Evolutionary conservation across 1,140 invertebrate species (phyloP), one percentile per base, ranked within the genome.

Genomic region (Whitmania pigra): DNA sequence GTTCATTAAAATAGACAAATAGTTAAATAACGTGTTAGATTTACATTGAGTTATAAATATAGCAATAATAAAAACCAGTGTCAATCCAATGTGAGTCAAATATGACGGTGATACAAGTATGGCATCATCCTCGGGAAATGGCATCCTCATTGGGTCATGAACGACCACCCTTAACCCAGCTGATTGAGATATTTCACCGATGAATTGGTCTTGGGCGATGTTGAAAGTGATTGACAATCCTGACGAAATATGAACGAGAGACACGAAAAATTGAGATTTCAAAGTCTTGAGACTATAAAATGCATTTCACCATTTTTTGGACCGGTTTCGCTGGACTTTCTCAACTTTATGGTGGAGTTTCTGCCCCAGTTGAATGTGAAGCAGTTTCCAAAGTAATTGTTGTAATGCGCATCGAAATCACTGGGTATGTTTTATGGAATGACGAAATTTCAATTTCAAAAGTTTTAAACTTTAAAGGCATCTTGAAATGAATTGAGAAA

Each of bases 41-140:
- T 18, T 25, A 63, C 7, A 17, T 25, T 63, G 4, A 31, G 11
- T 20, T 1, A 63, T 13, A 17, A 63, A 63, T 1, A 11, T 49
- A 49, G 11, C 11, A 57, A 25, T 57, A 57, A 25, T n/a, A 63
- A 0, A 71, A 74, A 71, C 69, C 69, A 22, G 11, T 20, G 20
- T 71, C 22, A 71, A 4, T n/a, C 11, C 69, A 20, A 71, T 43
- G 22, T 27, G 40, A 43, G 69, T 63, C 36, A 53, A 17, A 27
- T 5, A 20, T 17, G 25, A 49, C 3, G 72, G 72, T 11, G 43
- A 27, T 0, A 60, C 54, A 27, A 67, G 27, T 40, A 73, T 25
- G 60, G 69, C 73, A 25, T 73, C 73, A 54, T 73, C 73, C 53
- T 73, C 70, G 11, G 73, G 73, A 57, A 71, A 73, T 11, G 73